Percentiles rank a stretch among this genome's conserved stretches.
Evolutionary conservation across 2,113 vertebrate genomes (phyloP).

Genomic region (Tauraco erythrolophus): DNA sequence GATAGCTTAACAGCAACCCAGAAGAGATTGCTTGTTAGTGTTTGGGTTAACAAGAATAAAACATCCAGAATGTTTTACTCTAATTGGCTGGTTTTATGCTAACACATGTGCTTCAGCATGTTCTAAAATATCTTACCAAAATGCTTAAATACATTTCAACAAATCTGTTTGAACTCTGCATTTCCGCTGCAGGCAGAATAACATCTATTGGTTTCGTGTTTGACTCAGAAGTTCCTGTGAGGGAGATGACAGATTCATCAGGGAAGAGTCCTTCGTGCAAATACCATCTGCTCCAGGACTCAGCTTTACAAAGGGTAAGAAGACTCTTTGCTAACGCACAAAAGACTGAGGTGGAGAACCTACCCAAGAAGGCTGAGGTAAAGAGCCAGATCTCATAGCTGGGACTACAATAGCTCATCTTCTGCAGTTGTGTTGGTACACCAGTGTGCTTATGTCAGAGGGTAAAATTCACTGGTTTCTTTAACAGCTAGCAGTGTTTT

Average conservation of each 20-base stretch:
- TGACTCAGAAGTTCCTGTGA: not conserved
- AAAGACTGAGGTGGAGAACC: not conserved
- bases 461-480: not conserved
- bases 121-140: slow-evolving; percentile 28
- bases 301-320: not conserved
- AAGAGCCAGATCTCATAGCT: not conserved
- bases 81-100: slow-evolving; percentile 31
- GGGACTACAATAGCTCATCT: not conserved
- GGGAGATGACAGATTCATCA: not conserved
- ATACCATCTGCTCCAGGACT: not conserved
- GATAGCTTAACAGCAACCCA: not conserved
- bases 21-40: not conserved
- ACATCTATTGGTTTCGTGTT: slow-evolving; percentile 12
- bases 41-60: slow-evolving; percentile 14
- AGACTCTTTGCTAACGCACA: not conserved
- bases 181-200: slow-evolving; percentile 27
- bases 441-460: not conserved
- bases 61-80: slow-evolving; percentile 32
- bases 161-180: slow-evolving; percentile 31
- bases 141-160: slow-evolving; percentile 36
- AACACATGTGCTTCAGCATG: not conserved
- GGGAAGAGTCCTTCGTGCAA: not conserved
- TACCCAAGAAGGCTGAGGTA: not conserved
- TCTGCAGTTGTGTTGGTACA: accelerated
- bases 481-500: not conserved